Evolutionary conservation across 2,888 invertebrate species (phyloP), one percentile per base, ranked within the genome.

Genomic region (Germaria angustata): DNA sequence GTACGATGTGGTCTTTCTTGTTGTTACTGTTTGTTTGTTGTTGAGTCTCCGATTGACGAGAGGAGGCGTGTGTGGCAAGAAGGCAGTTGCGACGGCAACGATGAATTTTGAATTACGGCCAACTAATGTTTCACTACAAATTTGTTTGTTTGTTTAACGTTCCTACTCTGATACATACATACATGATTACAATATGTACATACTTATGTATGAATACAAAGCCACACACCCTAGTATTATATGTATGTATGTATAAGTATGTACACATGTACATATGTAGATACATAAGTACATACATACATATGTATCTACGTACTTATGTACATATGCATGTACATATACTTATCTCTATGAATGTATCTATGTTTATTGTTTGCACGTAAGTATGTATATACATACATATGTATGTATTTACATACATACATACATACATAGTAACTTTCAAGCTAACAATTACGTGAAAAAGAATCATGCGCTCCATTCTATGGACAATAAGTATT

Each of bases 1-100:
- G 61, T 71, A 32, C 65, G 32, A 71, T 78, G 78, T 73, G 68
- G 78, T 76, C 69, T 75, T 77, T 81, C 76, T 81, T 55, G 73
- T 77, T 81, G 44, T 69, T 65, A 63, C 53, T 68, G 13, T 28
- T 28, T 28, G 3, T 44, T 68, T 49, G 79, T 57, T 24, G 59
- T 49, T 24, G 46, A 9, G 41, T n/a, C 36, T 57, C 28, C 22
- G 55, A 11, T 39, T 11, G 57, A 17, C n/a, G 17, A 20, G 65
- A 20, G 49, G 51, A 20, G 49, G 51, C 55, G 68, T 55, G 11
- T 13, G 39, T 20, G 49, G 63, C 44, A 57, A 66, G 49, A 49
- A 15, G 49, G 15, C n/a, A 11, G 49, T 17, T 15, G 15, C 51
- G 13, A 63, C 44, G 28, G 6, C 51, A 39, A 61, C 44, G 59